These are phyloP conservation scores for Pseudorhiza aurosa DNA, from an alignment of 30 jellyfish, hydroid and myxozoan genomes.

Conservation along the genomic window DNA sequence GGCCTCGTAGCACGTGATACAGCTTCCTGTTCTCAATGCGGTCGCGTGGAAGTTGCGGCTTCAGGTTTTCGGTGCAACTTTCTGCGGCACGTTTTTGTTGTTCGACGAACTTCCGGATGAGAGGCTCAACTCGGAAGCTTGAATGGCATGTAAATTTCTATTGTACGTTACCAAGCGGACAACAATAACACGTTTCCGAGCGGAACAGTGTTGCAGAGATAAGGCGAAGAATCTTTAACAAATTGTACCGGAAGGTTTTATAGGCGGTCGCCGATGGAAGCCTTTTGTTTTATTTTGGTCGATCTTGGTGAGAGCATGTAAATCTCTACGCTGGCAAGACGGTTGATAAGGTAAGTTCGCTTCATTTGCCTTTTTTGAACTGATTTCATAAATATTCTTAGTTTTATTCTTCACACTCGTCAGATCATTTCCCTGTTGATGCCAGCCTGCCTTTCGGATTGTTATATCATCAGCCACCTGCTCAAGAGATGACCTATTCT, in stretches of 20 bases:
- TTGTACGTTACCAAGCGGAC: slow-evolving; percentile 53
- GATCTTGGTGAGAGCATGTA: no score
- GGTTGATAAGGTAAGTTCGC: no score
- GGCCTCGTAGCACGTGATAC: slow-evolving; percentile 1
- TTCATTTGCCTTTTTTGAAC: no score
- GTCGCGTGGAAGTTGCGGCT: slow-evolving; percentile 49
- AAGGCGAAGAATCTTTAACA: slow-evolving; percentile 42
- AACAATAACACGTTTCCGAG: slow-evolving; percentile 81
- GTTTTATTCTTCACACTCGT: no score
- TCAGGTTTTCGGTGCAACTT: slow-evolving; percentile 31
- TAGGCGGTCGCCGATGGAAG: no score
- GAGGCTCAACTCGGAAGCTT: slow-evolving; percentile 80
- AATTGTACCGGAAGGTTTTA: slow-evolving; percentile 68
- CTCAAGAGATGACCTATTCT: no score
- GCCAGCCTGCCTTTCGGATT: no score
- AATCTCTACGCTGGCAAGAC: no score
- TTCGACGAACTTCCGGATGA: slow-evolving; percentile 71
- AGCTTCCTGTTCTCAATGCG: slow-evolving; percentile 54
- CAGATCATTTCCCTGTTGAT: no score
- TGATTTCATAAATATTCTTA: no score
- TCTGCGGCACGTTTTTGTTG: slow-evolving; percentile 28
- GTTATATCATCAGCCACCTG: no score
- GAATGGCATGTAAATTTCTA: slow-evolving; percentile 78
- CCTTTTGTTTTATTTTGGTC: no score
- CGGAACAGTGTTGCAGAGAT: slow-evolving; percentile 74